Percentiles rank a stretch among this genome's conserved stretches.
These are phyloP conservation scores for Philereme transversata DNA, from an alignment of 2,888 invertebrate species.

Conservation along the genomic window DNA sequence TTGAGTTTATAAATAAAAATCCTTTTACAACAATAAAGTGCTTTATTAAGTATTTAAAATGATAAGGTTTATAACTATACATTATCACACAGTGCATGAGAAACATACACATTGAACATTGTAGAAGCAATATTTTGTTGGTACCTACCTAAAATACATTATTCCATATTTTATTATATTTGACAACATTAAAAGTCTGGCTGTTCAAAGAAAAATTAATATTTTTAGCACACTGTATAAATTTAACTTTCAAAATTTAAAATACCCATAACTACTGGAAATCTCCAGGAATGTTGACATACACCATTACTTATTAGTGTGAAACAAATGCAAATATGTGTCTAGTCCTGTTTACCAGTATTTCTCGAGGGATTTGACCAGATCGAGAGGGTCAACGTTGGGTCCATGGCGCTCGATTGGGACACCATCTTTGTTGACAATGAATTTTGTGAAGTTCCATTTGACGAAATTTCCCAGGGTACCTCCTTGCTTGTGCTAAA, in stretches of 20 bases:
- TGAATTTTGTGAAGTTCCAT: conserved; percentile 95
- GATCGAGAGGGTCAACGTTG: conserved; percentile 80
- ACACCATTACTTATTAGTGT: conserved; percentile 8
- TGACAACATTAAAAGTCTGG: too few species aligned
- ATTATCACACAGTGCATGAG: conserved; percentile 22
- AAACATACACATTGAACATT: conserved; percentile 15
- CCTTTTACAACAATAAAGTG: conserved; percentile 18
- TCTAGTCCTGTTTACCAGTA: conserved; percentile 69
- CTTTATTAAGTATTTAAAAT: conserved; percentile 12
- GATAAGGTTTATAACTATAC: conserved; percentile 8
- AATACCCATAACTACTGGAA: conserved; percentile 14
- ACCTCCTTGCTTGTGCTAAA: conserved; percentile 81
- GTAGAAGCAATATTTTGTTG: too few species aligned
- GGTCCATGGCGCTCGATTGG: conserved; percentile 88
- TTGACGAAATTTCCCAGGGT: conserved; percentile 87
- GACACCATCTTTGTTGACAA: conserved; percentile 88
- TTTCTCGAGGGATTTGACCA: conserved; percentile 81
- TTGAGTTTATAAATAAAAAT: neutral
- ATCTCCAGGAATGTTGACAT: conserved; percentile 26
- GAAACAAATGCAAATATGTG: conserved; percentile 21
- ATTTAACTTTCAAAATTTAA: too few species aligned
- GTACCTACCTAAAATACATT: too few species aligned
- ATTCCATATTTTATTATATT: too few species aligned
- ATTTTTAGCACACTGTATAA: too few species aligned
- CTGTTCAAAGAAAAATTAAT: too few species aligned